Evolutionary conservation across 2,113 vertebrate genomes (phyloP).

Genomic region (Xenopus laevis): DNA sequence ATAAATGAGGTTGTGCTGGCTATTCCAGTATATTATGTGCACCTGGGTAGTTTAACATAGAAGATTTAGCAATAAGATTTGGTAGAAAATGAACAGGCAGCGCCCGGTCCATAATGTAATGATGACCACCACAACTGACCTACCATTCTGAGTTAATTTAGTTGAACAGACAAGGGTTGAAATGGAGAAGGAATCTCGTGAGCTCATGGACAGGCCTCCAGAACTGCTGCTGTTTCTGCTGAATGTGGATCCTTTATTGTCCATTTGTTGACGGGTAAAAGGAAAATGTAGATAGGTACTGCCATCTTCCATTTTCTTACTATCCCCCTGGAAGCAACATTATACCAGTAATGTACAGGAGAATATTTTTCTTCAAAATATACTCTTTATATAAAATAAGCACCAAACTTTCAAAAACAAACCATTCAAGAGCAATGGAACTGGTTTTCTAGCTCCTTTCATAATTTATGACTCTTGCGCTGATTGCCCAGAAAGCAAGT

Average conservation of each 20-base stretch:
- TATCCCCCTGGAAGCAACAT: conserved; percentile 79
- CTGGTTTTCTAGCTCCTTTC: no score
- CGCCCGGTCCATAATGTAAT: no score
- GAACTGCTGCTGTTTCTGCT: conserved; percentile 74
- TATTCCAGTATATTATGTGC: no score
- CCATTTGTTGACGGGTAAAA: conserved; percentile 70
- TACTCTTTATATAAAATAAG: no score
- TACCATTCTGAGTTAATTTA: conserved; percentile 97
- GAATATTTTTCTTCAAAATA: background rate
- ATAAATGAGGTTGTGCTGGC: no score
- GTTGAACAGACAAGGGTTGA: conserved; percentile 95
- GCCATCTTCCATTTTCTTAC: conserved; percentile 95
- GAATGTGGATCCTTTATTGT: conserved; percentile 70
- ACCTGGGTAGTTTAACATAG: no score
- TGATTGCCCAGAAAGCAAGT: no score
- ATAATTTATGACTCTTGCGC: no score
- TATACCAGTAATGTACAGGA: background rate
- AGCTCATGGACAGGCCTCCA: conserved; percentile 83
- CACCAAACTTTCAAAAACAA: no score
- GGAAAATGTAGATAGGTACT: conserved; percentile 76
- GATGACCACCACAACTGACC: background rate
- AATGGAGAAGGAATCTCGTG: conserved; percentile 84
- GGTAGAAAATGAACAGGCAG: no score
- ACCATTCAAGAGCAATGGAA: no score
- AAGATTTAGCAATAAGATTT: no score